A percentile compares a stretch with the other conserved stretches of the same genome.
Evolutionary conservation across 1,140 invertebrate genomes (phyloP).

Genomic region (Phocides pigmalion): DNA sequence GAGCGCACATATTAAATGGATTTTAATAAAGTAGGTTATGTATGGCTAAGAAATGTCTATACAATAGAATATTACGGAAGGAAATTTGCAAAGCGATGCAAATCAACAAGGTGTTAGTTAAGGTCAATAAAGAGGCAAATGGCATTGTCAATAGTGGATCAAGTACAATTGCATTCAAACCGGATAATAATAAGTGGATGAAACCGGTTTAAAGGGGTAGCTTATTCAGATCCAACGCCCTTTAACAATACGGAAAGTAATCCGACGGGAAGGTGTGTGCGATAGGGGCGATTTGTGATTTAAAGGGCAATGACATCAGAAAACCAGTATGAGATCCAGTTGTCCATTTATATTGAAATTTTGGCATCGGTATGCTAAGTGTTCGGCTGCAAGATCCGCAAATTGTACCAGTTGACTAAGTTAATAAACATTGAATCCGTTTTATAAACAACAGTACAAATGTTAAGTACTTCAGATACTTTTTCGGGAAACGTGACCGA

Average conservation of each 20-base stretch:
- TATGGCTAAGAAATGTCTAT: not conserved
- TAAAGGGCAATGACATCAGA: constrained; percentile 28
- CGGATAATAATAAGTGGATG: constrained; percentile 6
- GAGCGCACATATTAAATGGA: no score
- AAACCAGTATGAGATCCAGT: constrained; percentile 24
- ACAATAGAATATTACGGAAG: constrained; percentile 1
- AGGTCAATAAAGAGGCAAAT: constrained; percentile 8
- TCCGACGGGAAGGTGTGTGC: constrained; percentile 12
- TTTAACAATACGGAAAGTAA: constrained; percentile 13
- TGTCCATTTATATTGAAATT: constrained; percentile 23
- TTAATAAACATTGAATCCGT: not conserved
- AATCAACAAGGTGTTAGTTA: constrained; percentile 3
- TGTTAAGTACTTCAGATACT: no score
- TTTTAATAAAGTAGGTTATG: no score
- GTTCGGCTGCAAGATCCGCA: not conserved
- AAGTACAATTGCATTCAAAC: constrained; percentile 26
- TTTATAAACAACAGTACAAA: no score
- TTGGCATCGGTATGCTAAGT: constrained; percentile 6
- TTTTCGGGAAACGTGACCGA: no score
- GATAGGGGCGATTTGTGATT: constrained; percentile 15
- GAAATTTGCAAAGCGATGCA: constrained; percentile 8
- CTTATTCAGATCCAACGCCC: constrained; percentile 16
- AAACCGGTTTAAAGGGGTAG: constrained; percentile 23
- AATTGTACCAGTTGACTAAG: not conserved
- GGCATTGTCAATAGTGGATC: constrained; percentile 22